Base-by-base conservation (phyloP, 1,140 invertebrate genomes). In the Chrysopa pallens region DNA sequence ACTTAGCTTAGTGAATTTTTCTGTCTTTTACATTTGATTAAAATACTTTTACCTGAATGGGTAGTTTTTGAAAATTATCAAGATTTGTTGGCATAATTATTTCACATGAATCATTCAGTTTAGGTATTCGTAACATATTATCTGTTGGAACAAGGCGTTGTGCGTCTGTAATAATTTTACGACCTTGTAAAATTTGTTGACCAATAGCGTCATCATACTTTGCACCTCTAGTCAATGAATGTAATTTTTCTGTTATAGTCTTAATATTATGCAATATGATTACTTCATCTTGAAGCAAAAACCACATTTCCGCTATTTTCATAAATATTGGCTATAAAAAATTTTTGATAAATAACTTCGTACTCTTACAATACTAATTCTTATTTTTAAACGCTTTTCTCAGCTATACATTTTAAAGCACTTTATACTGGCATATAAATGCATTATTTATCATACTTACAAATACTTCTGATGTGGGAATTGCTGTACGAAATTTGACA, bases 401-500 rank as follows among this genome's bases (percentile, higher is more conserved):
- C n/a, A n/a, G n/a, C n/a, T n/a, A n/a, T n/a, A n/a, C n/a, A n/a
- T n/a, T n/a, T n/a, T n/a, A n/a, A n/a, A n/a, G n/a, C n/a, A n/a
- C n/a, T n/a, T n/a, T n/a, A n/a, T n/a, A n/a, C n/a, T n/a, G n/a
- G n/a, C n/a, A n/a, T n/a, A n/a, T n/a, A n/a, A n/a, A n/a, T n/a
- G 12, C 5, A 39, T 13, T 31, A 6, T 12, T 38, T 6, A 23
- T 42, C 42, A 36, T 40, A 68, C 71, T 69, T 58, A 78, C 75
- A 55, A 74, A 80, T 29, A 79, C 69, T 57, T 69, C 64, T 31
- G 55, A 53, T 1, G 70, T 70, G 1, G 76, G 73, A 39, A 78
- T 69, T 2, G 73, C 74, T 0, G 70, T 69, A 46, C 69, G 69
- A 40, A 68, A 72, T 44, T 68, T 64, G 0, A 77, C 70, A 6